Base-by-base conservation (phyloP, 2,113 vertebrate genomes). In the Zeus faber region DNA sequence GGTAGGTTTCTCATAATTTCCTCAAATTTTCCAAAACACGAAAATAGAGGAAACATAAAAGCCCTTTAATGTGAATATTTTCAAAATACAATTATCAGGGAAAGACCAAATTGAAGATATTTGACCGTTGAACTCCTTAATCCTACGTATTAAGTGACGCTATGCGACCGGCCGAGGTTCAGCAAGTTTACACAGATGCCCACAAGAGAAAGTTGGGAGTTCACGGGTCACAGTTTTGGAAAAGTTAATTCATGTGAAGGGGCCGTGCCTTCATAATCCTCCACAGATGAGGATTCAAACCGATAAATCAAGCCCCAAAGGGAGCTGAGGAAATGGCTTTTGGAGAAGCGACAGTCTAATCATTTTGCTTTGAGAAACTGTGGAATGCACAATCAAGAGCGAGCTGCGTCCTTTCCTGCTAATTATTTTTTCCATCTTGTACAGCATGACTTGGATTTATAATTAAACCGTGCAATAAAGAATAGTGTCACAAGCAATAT, bases 381-480 rank as follows among this genome's bases (percentile, higher is more conserved):
- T 49, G 23, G 24, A 43, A 47, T 39, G 26, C 45, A 39, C 22
- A 56, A 44, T 50, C 46, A 58, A 49, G 52, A 51, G 49, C 46
- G 39, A 69, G 48, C 58, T 17, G 11, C 39, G 31, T 54, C 35
- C 33, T 29, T 39, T 27, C 11, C 44, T 55, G 27, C 6, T 37
- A 14, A 37, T 39, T 23, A n/a, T 18, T 13, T 18, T 26, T 21
- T 71, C 31, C 29, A 48, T 48, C 27, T 49, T 44, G 26, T 62
- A 55, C 66, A 57, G 67, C 49, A 48, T 71, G 63, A 69, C 61
- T 69, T 63, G 51, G 25, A 62, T 70, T 74, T 43, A 44, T 61
- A 77, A 78, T 78, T 65, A 62, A 65, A 71, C 45, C 22, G 2
- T 22, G 21, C 43, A 54, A 47, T 26, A 35, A 55, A 56, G 26